Conservation (phyloP, 2,113 vertebrate genomes). For the Junco hyemalis region DNA sequence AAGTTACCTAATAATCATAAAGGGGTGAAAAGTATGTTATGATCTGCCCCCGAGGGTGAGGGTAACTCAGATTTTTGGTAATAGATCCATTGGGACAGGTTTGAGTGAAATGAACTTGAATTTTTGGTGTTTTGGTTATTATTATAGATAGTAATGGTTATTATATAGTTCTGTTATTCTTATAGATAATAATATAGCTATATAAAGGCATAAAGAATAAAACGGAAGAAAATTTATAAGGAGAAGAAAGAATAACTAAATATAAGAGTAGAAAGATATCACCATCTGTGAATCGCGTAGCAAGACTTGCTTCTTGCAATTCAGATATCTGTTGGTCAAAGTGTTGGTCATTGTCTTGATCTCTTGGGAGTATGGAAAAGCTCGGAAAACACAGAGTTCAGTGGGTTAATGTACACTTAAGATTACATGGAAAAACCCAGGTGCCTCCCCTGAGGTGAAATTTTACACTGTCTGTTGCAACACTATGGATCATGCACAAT, state of each 20-base stretch:
- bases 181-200: background rate
- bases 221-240: background rate
- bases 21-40: background rate
- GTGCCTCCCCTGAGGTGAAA: no score
- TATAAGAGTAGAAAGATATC: background rate
- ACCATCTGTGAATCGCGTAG: fast-evolving
- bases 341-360: background rate
- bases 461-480: background rate
- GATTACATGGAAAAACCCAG: background rate
- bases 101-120: background rate
- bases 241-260: background rate
- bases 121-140: background rate
- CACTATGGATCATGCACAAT: no score
- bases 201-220: background rate
- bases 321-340: fast-evolving
- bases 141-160: no score
- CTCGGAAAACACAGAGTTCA: fast-evolving
- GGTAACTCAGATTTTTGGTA: background rate
- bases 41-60: background rate
- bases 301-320: background rate
- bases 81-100: background rate
- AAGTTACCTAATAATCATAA: background rate
- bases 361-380: background rate
- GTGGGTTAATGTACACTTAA: background rate
- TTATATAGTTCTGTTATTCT: no score